A percentile compares a stretch with the other conserved stretches of the same genome.
Evolutionary conservation across 2,797 vertebrate species (phyloP).

Genomic region (Gadopsis marmoratus): DNA sequence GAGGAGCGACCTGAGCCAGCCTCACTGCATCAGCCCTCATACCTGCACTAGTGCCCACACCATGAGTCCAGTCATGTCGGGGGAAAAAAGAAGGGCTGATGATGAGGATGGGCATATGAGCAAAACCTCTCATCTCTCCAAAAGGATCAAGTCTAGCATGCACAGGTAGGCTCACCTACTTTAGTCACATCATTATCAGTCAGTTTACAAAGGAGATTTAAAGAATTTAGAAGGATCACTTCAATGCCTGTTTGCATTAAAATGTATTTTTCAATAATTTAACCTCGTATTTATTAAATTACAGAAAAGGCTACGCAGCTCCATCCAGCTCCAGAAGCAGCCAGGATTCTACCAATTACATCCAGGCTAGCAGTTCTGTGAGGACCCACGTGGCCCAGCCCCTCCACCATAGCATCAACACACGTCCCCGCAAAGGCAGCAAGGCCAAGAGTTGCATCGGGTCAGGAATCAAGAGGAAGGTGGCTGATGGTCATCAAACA

Average conservation of each 20-base stretch:
- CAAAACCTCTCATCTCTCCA: background rate
- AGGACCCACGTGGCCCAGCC: background rate
- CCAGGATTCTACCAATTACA: background rate
- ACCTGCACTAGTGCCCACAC: background rate
- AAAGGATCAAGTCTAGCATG: background rate
- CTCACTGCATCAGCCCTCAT: background rate
- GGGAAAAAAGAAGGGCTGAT: background rate
- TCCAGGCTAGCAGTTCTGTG: background rate
- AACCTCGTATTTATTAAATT: background rate
- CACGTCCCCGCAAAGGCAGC: background rate
- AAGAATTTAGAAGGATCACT: background rate
- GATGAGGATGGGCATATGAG: background rate
- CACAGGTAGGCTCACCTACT: background rate
- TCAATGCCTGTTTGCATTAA: too few relatives aligned
- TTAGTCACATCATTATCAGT: background rate
- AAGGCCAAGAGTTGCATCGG: background rate
- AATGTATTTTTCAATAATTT: background rate
- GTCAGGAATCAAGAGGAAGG: background rate
- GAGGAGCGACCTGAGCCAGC: too few relatives aligned
- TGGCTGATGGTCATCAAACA: background rate
- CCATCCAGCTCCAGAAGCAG: background rate
- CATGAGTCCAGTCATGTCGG: background rate
- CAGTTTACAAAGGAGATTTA: background rate
- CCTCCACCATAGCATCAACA: fast-evolving
- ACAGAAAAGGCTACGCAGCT: too few relatives aligned